A percentile compares a stretch with the other conserved stretches of the same genome.
phyloP scores from a whole-genome alignment of 2,113 vertebrate species.

The Passer domesticus region DNA sequence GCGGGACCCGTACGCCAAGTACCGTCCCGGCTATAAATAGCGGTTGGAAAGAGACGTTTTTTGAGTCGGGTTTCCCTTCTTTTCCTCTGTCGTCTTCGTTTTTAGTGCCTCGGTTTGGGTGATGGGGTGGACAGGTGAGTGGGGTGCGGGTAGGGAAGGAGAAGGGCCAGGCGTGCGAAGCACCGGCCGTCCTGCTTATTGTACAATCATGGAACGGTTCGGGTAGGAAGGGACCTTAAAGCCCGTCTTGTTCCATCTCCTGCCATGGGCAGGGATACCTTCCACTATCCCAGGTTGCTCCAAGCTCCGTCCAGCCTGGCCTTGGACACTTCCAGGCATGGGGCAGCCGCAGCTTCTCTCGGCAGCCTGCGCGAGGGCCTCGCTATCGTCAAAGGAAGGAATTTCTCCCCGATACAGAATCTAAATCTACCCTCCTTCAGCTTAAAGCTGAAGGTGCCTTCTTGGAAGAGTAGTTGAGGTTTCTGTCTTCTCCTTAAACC shows the following conservation, averaged over 20 bases:
- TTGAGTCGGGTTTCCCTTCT: background rate
- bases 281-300: background rate
- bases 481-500: background rate
- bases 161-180: background rate
- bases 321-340: background rate
- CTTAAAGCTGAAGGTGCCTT: background rate
- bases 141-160: background rate
- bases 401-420: background rate
- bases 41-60: background rate
- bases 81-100: background rate
- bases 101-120: background rate
- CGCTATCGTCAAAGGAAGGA: background rate
- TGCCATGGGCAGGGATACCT: background rate
- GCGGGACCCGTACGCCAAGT: background rate
- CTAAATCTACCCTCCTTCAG: background rate
- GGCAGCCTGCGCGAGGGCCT: background rate
- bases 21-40: conserved; percentile 36
- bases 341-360: background rate
- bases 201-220: background rate
- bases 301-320: background rate
- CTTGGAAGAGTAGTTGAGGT: background rate
- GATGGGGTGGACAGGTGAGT: background rate
- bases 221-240: background rate
- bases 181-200: background rate
- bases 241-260: background rate